phyloP scores from a whole-genome alignment of 2,113 vertebrate species.

The Salminus brasiliensis region DNA sequence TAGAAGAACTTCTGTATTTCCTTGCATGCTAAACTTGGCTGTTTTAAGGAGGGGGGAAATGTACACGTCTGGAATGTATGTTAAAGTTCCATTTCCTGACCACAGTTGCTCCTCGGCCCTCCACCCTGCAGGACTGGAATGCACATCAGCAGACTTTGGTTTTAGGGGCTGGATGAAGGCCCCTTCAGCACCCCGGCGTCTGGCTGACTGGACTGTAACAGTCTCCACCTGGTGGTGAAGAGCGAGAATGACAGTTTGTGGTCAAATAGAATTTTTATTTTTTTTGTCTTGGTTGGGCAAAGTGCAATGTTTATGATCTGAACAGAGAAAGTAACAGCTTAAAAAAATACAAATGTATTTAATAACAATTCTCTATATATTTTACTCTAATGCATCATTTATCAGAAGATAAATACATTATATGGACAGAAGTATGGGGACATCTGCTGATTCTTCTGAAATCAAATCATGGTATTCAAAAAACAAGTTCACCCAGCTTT shows the following conservation, averaged over 20 bases:
- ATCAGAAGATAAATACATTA: too few relatives aligned
- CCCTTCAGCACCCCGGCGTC: neutral
- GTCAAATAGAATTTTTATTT: too few relatives aligned
- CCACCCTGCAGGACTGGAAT: slow-evolving; percentile 65
- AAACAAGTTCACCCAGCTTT: too few relatives aligned
- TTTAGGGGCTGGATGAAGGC: slow-evolving; percentile 11
- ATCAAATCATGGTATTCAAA: too few relatives aligned
- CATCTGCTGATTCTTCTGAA: too few relatives aligned
- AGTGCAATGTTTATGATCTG: too few relatives aligned
- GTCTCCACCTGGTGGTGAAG: neutral
- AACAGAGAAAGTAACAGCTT: too few relatives aligned
- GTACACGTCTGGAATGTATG: slow-evolving; percentile 57
- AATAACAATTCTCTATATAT: too few relatives aligned
- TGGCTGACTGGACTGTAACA: neutral
- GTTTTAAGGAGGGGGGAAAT: slow-evolving; percentile 34
- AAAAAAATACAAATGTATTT: too few relatives aligned
- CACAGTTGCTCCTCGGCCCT: slow-evolving; percentile 56
- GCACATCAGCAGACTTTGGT: slow-evolving; percentile 41
- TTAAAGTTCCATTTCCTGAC: slow-evolving; percentile 70
- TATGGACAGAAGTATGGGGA: too few relatives aligned
- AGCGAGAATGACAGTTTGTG: neutral
- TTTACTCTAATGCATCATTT: too few relatives aligned
- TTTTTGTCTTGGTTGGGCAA: too few relatives aligned
- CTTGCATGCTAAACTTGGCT: slow-evolving; percentile 3
- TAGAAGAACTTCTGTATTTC: neutral